Evolutionary conservation across 2,113 vertebrate genomes (phyloP), one percentile per base, ranked within the genome.

Genomic region (Rana temporaria): DNA sequence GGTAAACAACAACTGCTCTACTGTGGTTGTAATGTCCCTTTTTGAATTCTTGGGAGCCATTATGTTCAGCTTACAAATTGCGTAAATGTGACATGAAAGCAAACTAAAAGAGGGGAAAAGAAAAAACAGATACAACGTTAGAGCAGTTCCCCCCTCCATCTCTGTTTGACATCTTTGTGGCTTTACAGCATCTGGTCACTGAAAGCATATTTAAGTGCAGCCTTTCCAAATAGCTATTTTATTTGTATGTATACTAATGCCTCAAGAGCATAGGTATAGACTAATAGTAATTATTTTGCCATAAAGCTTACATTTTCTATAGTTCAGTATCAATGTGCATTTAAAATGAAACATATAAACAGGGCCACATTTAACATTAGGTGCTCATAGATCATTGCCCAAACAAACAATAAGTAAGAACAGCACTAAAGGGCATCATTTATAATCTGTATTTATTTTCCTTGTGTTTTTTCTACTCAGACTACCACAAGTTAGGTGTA

Each of bases 41-140:
- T 77, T 77, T 77, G 59, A 79, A 70, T 70, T 68, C 78, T 59
- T 79, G 55, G 66, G 65, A 48, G 55, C 56, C 55, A 79, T 79
- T 79, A 69, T 79, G 66, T 79, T 70, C 32, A 70, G 78, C 66
- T 79, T 60, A 68, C 78, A 79, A 79, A 79, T 70, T 79, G 65
- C 32, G 66, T 48, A 79, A 70, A 79, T 79, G 78, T 70, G 66
- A 69, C 66, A 79, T 69, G 78, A 70, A 79, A 79, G 66, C 66
- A 69, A 79, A 48, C 24, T 62, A 70, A 24, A 22, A 60, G 66
- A 75, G 62, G 56, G 72, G 7, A 78, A 65, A 48, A 30, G 6
- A 4, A 42, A 55, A 65, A 74, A 75, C 30, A 42, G 18, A 75
- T 17, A 42, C n/a, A 1, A 75, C 60, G 12, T 75, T n/a, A 62